These are phyloP conservation scores for Aphaenogaster rudis DNA, from an alignment of 1,140 invertebrate species.

Conservation along the genomic window DNA sequence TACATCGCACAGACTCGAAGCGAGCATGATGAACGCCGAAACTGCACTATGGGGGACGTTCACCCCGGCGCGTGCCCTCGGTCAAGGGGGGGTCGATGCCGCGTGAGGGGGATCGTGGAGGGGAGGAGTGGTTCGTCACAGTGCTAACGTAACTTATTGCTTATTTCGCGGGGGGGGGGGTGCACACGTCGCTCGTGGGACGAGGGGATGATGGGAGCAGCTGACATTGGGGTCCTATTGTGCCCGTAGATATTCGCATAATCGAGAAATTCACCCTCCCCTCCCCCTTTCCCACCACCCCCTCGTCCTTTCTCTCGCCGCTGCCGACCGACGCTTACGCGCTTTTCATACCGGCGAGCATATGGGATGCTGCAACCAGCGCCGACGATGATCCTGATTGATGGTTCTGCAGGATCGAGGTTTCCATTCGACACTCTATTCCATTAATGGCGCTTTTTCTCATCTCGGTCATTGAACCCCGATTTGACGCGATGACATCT, in stretches of 20 bases:
- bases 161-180: conserved; percentile 81
- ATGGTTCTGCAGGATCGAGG: conserved; percentile 34
- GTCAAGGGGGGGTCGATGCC: conserved; percentile 57
- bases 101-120: conserved; percentile 44
- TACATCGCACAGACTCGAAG: conserved; percentile 75
- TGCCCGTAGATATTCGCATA: conserved; percentile 83
- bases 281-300: background rate
- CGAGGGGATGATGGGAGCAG: conserved; percentile 79
- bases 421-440: background rate
- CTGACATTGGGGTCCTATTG: conserved; percentile 84
- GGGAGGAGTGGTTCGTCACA: conserved; percentile 73
- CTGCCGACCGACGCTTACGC: conserved; percentile 49
- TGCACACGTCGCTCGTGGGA: conserved; percentile 61
- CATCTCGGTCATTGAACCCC: conserved; percentile 18
- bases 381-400: conserved; percentile 67
- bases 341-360: conserved; percentile 66
- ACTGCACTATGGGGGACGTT: conserved; percentile 76
- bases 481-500: background rate
- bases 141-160: conserved; percentile 85
- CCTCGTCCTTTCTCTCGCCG: background rate
- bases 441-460: conserved; percentile 3
- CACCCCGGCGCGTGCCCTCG: conserved; percentile 70
- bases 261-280: conserved; percentile 79
- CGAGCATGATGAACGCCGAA: conserved; percentile 77
- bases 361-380: conserved; percentile 69